These are phyloP conservation scores for Myiopsitta monachus DNA, from an alignment of 2,113 vertebrate species.

Conservation along the genomic window DNA sequence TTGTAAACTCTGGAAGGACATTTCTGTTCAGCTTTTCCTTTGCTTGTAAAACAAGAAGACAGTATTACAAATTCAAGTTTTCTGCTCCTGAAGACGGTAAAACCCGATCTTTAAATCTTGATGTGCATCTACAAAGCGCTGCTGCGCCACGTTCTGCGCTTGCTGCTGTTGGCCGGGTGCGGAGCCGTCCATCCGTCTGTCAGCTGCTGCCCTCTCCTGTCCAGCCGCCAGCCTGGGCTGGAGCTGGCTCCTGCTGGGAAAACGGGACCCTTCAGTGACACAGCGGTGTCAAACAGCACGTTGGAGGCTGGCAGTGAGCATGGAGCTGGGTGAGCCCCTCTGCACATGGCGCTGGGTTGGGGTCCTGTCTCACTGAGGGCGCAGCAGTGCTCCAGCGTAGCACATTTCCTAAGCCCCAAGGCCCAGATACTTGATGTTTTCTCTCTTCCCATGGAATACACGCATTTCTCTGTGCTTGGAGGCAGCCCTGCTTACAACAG, in stretches of 20 bases:
- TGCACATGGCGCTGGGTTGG: neutral
- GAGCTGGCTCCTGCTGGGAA: neutral
- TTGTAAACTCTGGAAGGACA: neutral
- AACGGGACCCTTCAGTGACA: neutral
- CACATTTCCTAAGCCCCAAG: accelerated
- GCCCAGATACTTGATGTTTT: accelerated
- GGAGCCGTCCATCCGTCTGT: neutral
- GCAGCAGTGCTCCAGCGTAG: accelerated
- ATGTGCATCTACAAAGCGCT: neutral
- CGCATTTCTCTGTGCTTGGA: accelerated
- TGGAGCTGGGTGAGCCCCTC: neutral
- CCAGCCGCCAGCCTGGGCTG: neutral
- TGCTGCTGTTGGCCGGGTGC: neutral
- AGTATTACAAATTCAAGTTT: neutral
- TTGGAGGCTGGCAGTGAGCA: neutral
- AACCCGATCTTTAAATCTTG: neutral
- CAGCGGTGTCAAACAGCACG: neutral
- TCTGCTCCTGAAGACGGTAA: neutral
- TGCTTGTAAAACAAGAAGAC: neutral
- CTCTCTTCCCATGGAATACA: accelerated
- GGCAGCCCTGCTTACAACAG: accelerated
- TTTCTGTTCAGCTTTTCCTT: neutral
- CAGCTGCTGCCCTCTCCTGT: constrained; percentile 21
- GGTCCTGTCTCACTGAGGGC: neutral
- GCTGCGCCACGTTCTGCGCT: neutral